A percentile compares a stretch with the other conserved stretches of the same genome.
phyloP scores from a whole-genome alignment of 2,888 invertebrate species.

The Drosophila trichaetosa region DNA sequence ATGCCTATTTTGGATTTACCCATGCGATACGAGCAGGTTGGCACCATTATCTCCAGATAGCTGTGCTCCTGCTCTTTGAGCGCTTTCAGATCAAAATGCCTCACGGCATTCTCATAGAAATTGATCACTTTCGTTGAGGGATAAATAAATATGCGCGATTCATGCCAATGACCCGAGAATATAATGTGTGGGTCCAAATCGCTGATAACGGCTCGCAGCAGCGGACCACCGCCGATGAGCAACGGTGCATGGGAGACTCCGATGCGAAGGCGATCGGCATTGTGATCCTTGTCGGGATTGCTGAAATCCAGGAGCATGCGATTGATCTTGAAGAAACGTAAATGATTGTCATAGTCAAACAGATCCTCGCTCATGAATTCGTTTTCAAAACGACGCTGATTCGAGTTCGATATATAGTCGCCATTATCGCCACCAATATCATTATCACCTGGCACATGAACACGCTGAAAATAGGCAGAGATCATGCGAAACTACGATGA shows the following conservation, averaged over 20 bases:
- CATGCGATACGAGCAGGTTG: constrained; percentile 98
- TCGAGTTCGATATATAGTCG: constrained; percentile 88
- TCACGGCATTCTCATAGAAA: constrained; percentile 81
- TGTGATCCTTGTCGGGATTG: constrained; percentile 85
- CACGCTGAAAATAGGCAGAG: constrained; percentile 86
- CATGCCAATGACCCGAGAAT: constrained; percentile 90
- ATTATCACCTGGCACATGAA: constrained; percentile 98
- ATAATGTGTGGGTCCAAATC: constrained; percentile 89
- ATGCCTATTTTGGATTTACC: constrained; percentile 94
- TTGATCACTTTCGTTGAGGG: constrained; percentile 83
- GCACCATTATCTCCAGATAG: constrained; percentile 93
- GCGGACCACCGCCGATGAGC: constrained; percentile 84
- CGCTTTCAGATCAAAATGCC: constrained; percentile 78
- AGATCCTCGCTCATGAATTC: constrained; percentile 90
- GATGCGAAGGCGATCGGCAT: constrained; percentile 85
- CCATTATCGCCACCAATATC: constrained; percentile 98
- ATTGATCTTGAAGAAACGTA: constrained; percentile 91
- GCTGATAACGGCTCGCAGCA: constrained; percentile 86
- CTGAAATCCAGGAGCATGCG: constrained; percentile 89
- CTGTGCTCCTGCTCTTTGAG: constrained; percentile 82
- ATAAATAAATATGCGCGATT: constrained; percentile 84
- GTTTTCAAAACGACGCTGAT: constrained; percentile 90
- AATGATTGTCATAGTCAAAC: constrained; percentile 86
- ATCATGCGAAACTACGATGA: constrained; percentile 69
- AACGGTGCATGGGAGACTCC: constrained; percentile 91